These are phyloP conservation scores for Xylocampa areola DNA, from an alignment of 2,888 invertebrate species.

Conservation along the genomic window DNA sequence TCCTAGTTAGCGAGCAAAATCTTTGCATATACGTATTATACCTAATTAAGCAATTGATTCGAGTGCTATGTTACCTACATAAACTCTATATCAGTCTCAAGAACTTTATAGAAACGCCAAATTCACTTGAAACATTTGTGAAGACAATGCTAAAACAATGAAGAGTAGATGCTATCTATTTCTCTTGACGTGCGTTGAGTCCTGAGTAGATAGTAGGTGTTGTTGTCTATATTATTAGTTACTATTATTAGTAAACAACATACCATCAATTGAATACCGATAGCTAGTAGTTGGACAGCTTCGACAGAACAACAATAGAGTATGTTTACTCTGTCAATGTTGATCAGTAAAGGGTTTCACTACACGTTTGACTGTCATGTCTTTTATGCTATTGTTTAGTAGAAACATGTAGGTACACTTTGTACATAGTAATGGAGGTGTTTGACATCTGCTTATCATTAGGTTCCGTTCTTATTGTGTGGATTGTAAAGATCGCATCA, in stretches of 20 bases:
- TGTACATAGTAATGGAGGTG: conserved; percentile 28
- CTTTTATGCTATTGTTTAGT: conserved; percentile 11
- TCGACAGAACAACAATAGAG: conserved; percentile 33
- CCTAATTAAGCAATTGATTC: too few species aligned
- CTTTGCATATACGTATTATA: too few species aligned
- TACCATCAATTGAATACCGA: conserved; percentile 25
- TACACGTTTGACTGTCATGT: conserved; percentile 23
- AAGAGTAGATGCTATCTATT: conserved; percentile 17
- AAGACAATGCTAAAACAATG: conserved; percentile 12
- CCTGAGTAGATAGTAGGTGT: not conserved
- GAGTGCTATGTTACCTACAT: too few species aligned
- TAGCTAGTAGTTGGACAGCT: conserved; percentile 15
- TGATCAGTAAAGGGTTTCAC: conserved; percentile 29
- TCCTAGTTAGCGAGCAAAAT: too few species aligned
- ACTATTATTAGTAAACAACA: conserved; percentile 29
- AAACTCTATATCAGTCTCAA: too few species aligned
- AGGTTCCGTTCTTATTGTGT: conserved; percentile 41
- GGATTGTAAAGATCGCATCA: conserved; percentile 39
- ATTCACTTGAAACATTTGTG: too few species aligned
- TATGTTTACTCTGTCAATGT: conserved; percentile 19
- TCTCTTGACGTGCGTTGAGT: conserved; percentile 10
- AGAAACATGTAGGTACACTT: conserved; percentile 15
- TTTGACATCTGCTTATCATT: conserved; percentile 51
- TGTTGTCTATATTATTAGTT: conserved; percentile 4
- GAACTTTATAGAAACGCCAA: too few species aligned